Evolutionary conservation across 2,888 invertebrate genomes (phyloP).

Genomic region (Amblyjoppa fuscipennis): DNA sequence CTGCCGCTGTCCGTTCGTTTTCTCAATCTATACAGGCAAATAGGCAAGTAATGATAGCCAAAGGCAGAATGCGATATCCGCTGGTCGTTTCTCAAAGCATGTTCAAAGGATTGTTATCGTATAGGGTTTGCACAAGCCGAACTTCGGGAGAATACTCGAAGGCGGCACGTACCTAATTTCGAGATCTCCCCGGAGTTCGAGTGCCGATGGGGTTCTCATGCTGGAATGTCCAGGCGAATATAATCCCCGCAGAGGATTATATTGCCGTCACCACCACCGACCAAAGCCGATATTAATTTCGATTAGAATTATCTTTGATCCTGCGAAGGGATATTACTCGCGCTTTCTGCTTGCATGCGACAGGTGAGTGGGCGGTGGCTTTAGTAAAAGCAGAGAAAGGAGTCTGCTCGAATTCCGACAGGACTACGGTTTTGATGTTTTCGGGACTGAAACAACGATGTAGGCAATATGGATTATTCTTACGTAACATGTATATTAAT

Average conservation of each 20-base stretch:
- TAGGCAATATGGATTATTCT: too few species aligned
- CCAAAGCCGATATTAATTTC: constrained; percentile 71
- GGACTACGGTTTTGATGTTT: neutral
- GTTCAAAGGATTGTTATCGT: constrained; percentile 81
- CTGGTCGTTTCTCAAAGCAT: constrained; percentile 45
- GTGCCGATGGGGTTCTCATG: constrained; percentile 63
- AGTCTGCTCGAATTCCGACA: neutral
- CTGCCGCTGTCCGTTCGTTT: constrained; percentile 64
- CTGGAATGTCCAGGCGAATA: constrained; percentile 59
- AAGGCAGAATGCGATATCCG: constrained; percentile 68
- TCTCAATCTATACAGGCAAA: constrained; percentile 68
- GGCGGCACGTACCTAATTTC: constrained; percentile 73
- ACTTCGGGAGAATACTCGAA: constrained; percentile 63
- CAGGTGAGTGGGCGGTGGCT: constrained; percentile 37
- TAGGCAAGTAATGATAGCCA: constrained; percentile 66
- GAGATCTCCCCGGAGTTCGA: constrained; percentile 71
- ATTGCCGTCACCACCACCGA: constrained; percentile 58
- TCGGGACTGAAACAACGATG: too few species aligned
- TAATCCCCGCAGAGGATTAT: constrained; percentile 54
- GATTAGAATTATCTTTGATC: constrained; percentile 69
- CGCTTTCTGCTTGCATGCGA: constrained; percentile 26
- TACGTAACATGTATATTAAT: too few species aligned
- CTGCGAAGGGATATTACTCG: constrained; percentile 29
- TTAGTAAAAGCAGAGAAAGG: neutral
- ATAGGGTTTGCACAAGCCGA: constrained; percentile 62